Percentiles rank a stretch among this genome's conserved stretches.
Evolutionary conservation across 1,140 invertebrate genomes (phyloP).

Genomic region (Stegodyphus mimosarum): DNA sequence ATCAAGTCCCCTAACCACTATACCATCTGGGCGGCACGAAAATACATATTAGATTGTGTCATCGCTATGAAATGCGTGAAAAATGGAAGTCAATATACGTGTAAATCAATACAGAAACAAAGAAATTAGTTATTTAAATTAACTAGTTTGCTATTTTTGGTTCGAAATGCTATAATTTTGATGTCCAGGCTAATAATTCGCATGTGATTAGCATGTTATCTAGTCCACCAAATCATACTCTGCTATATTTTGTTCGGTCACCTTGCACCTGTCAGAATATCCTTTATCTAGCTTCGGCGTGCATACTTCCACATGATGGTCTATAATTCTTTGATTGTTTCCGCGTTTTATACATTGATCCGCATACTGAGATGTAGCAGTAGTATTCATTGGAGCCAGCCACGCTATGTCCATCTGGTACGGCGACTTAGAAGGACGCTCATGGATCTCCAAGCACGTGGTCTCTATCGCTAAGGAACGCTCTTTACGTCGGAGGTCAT

Average conservation of each 20-base stretch:
- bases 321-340: conserved; percentile 7
- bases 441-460: conserved; percentile 27
- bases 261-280: not conserved
- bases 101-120: too few relatives aligned
- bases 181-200: too few relatives aligned
- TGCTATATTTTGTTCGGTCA: not conserved
- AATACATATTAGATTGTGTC: too few relatives aligned
- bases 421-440: conserved; percentile 22
- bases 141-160: too few relatives aligned
- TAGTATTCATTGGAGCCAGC: conserved; percentile 20
- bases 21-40: too few relatives aligned
- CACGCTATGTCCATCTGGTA: conserved; percentile 49
- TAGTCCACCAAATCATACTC: not conserved
- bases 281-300: not conserved
- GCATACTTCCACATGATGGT: not conserved
- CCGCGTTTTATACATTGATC: conserved; percentile 11
- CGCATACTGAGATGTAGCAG: not conserved
- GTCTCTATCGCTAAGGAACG: conserved; percentile 34
- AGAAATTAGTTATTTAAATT: too few relatives aligned
- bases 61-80: too few relatives aligned
- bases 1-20: too few relatives aligned
- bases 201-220: too few relatives aligned
- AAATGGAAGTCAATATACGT: too few relatives aligned
- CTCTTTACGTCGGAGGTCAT: conserved; percentile 50
- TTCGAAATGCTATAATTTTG: too few relatives aligned